Evolutionary conservation across 1,140 invertebrate species (phyloP).

Genomic region (Probaryconus sp.): DNA sequence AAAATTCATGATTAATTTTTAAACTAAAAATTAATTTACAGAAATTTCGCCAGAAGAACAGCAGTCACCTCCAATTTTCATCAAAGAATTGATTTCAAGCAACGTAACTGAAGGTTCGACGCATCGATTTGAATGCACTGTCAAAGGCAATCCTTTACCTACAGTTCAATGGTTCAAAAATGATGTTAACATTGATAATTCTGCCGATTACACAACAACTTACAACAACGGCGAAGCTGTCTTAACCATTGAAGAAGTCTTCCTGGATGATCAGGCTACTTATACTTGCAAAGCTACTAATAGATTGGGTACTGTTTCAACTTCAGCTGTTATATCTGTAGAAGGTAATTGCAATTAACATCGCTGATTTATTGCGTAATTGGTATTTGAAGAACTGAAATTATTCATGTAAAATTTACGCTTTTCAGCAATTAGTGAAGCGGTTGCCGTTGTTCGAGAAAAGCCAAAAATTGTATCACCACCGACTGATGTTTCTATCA

Average conservation of each 20-base stretch:
- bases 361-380: too few species aligned
- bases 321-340: slow-evolving; percentile 78
- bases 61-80: slow-evolving; percentile 82
- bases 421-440: slow-evolving; percentile 76
- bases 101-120: slow-evolving; percentile 82
- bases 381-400: too few species aligned
- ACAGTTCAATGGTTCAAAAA: slow-evolving; percentile 90
- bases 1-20: slow-evolving; percentile 1
- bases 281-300: slow-evolving; percentile 86
- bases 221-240: slow-evolving; percentile 83
- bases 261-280: slow-evolving; percentile 80
- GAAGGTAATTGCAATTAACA: slow-evolving; percentile 77
- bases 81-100: slow-evolving; percentile 81
- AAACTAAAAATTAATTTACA: too few species aligned
- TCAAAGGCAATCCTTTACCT: slow-evolving; percentile 86
- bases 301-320: slow-evolving; percentile 82
- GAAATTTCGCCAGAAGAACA: slow-evolving; percentile 84
- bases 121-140: slow-evolving; percentile 84
- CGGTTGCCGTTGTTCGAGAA: slow-evolving; percentile 68
- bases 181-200: slow-evolving; percentile 85
- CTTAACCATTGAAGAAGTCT: slow-evolving; percentile 81
- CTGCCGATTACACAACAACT: slow-evolving; percentile 83
- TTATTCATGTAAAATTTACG: too few species aligned
- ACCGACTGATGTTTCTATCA: slow-evolving; percentile 82
- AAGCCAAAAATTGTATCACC: slow-evolving; percentile 79